phyloP scores from a whole-genome alignment of 2,888 invertebrate genomes.

The Ochropacha duplaris region DNA sequence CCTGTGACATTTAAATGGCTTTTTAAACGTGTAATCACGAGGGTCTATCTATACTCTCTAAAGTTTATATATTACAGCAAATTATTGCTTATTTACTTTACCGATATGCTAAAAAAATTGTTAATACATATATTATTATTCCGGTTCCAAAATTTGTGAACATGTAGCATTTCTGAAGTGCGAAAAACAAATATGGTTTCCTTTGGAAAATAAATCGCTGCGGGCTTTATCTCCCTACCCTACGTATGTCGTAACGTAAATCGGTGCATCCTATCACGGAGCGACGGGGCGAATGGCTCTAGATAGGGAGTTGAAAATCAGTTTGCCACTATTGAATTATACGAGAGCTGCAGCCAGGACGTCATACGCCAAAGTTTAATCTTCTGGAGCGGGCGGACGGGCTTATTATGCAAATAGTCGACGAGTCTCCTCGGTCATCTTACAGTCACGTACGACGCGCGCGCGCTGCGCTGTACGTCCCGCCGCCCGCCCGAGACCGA shows the following conservation, averaged over 20 bases:
- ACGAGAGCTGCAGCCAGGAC: constrained; percentile 72
- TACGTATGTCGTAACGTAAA: constrained; percentile 44
- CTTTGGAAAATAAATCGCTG: constrained; percentile 52
- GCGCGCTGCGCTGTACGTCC: constrained; percentile 17
- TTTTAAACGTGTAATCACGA: too few relatives aligned
- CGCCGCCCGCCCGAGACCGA: constrained; percentile 14
- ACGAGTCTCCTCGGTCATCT: constrained; percentile 67
- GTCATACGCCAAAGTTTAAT: constrained; percentile 80
- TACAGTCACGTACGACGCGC: constrained; percentile 63
- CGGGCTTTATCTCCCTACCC: constrained; percentile 36
- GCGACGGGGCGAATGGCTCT: constrained; percentile 36
- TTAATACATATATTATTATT: too few relatives aligned
- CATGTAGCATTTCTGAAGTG: constrained; percentile 48
- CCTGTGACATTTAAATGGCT: too few relatives aligned
- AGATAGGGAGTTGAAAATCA: constrained; percentile 70
- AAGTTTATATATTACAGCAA: too few relatives aligned
- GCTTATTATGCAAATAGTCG: constrained; percentile 79
- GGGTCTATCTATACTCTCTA: too few relatives aligned
- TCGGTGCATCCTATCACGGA: constrained; percentile 68
- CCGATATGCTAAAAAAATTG: too few relatives aligned
- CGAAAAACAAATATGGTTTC: constrained; percentile 49
- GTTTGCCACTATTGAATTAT: constrained; percentile 81
- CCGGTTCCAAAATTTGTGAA: constrained; percentile 59
- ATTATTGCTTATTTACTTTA: too few relatives aligned
- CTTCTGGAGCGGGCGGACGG: constrained; percentile 72